A percentile compares a stretch with the other conserved stretches of the same genome.
These are phyloP conservation scores for Falco berigora DNA, from an alignment of 2,797 vertebrate genomes.

Conservation along the genomic window DNA sequence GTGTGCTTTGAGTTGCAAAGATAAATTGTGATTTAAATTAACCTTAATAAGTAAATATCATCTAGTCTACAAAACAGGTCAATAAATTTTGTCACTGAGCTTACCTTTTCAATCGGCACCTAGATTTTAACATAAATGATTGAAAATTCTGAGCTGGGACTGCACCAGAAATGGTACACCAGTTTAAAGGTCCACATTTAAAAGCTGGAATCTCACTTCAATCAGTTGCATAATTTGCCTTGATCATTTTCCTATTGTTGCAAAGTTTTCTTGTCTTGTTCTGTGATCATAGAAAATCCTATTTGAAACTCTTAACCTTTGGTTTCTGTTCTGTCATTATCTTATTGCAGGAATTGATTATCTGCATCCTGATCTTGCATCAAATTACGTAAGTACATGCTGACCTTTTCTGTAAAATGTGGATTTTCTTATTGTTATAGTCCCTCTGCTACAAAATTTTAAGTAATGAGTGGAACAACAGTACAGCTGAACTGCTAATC, in stretches of 20 bases:
- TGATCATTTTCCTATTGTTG: not conserved
- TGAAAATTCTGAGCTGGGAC: not conserved
- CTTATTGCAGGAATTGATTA: slow-evolving; percentile 93
- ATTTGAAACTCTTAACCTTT: slow-evolving; percentile 36
- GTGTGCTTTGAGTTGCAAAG: not conserved
- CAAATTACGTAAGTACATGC: slow-evolving; percentile 93
- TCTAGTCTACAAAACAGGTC: not conserved
- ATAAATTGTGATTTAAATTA: not conserved
- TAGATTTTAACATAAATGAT: not conserved
- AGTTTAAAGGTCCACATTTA: not conserved
- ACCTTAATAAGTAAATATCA: not conserved
- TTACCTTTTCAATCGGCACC: not conserved
- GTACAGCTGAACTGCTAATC: not conserved
- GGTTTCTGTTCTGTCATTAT: slow-evolving; percentile 48
- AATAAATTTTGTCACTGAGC: not conserved
- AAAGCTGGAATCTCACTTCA: not conserved
- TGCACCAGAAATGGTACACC: not conserved
- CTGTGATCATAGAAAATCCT: not conserved
- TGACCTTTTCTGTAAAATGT: not conserved
- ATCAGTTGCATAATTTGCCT: not conserved
- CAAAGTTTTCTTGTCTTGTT: not conserved
- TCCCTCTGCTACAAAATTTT: not conserved
- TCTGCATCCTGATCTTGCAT: slow-evolving; percentile 94
- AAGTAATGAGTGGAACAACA: not conserved
- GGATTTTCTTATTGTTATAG: not conserved